Conservation (phyloP, 2,888 invertebrate genomes). For the Alviniconcha strummeri region DNA sequence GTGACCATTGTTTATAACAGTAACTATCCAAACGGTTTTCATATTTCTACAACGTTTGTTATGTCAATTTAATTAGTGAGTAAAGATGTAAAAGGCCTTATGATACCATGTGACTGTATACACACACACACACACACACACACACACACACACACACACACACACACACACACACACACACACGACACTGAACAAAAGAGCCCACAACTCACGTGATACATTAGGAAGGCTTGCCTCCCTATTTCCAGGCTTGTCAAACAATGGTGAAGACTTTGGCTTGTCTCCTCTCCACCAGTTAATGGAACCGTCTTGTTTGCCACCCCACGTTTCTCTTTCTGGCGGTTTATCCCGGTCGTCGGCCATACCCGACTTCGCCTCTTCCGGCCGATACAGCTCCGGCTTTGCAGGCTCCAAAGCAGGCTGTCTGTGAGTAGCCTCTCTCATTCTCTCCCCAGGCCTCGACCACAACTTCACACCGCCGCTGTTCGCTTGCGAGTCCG, state of each 20-base stretch:
- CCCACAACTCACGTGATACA: conserved; percentile 1
- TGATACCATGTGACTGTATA: no score
- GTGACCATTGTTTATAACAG: no score
- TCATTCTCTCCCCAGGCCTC: not conserved
- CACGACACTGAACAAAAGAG: no score
- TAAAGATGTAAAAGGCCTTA: no score
- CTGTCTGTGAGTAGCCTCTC: not conserved
- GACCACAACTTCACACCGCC: not conserved
- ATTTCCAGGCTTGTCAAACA: conserved; percentile 9
- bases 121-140: no score
- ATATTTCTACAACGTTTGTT: no score
- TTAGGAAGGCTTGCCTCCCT: not conserved
- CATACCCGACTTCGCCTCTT: not conserved
- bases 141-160: no score
- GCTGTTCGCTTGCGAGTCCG: not conserved
- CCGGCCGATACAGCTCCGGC: not conserved
- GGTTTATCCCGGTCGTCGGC: not conserved
- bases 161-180: no score
- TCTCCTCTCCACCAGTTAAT: conserved; percentile 12
- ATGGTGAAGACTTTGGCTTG: conserved; percentile 5
- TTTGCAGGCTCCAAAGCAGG: not conserved
- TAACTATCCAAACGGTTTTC: no score
- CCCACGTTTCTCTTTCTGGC: not conserved
- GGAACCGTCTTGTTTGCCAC: not conserved
- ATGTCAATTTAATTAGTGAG: no score